Evolutionary conservation across 2,888 invertebrate genomes (phyloP), one percentile per base, ranked within the genome.

Genomic region (Cryptophagus acutangulus): DNA sequence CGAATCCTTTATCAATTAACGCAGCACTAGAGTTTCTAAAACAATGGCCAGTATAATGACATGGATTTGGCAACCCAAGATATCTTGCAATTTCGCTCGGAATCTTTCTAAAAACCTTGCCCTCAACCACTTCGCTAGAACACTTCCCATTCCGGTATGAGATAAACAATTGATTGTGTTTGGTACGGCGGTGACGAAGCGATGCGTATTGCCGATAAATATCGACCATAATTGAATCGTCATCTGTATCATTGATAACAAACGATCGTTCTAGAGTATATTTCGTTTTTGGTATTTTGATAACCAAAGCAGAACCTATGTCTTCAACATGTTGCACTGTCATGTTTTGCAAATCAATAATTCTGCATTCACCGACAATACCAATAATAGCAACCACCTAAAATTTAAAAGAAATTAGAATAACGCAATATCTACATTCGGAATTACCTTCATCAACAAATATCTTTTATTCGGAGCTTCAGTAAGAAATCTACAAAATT

Each of bases 321-420:
- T 47, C 41, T 36, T 48, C 41, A 9, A 53, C 41, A 25, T 55
- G 43, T n/a, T 43, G 28, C 6, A 48, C 17, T 29, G 38, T 36
- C 17, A 55, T 17, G 9, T 45, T 42, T 10, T 31, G 34, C 17
- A 55, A 36, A 20, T 54, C 49, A 12, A 43, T 41, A 9, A 35
- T 13, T 14, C 47, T 37, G 20, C 46, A 49, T 2, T 47, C 47
- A 10, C 54, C 51, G 14, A 41, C 35, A 17, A 52, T 41, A 17
- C 42, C 49, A 10, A 48, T 36, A 30, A 48, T 51, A 8, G 41
- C 25, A 3, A 41, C 41, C 8, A 47, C 40, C 41, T 46, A 28
- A 6, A 44, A 41, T 4, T n/a, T 33, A 31, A 36, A 13, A 34
- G 35, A 38, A 16, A 30, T 35, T 10, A 10, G 12, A 28, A 10